These are phyloP conservation scores for Myiagra hebetior DNA, from an alignment of 2,113 vertebrate genomes.

Conservation along the genomic window DNA sequence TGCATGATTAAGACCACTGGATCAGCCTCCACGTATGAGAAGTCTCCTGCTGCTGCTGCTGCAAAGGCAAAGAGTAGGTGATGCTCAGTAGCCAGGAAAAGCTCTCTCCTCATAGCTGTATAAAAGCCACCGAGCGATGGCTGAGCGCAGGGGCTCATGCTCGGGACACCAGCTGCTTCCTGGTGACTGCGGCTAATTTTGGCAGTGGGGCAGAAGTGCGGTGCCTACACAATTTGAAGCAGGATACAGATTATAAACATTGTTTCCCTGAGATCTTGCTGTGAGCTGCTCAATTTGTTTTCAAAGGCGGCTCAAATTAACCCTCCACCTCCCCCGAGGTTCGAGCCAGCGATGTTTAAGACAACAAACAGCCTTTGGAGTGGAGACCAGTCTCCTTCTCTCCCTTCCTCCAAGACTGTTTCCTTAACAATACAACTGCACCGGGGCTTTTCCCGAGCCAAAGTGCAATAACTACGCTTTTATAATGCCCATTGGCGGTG, in stretches of 20 bases:
- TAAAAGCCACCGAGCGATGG: neutral
- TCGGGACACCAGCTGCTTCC: constrained; percentile 30
- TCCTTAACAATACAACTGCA: neutral
- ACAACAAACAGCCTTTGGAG: neutral
- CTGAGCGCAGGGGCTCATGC: neutral
- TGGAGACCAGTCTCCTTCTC: neutral
- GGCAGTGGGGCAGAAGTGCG: neutral
- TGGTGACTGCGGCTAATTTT: neutral
- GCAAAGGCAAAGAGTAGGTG: neutral
- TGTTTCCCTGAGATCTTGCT: constrained; percentile 20
- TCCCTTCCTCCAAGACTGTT: neutral
- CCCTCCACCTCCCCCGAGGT: neutral
- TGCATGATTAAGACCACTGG: neutral
- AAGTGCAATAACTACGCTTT: neutral
- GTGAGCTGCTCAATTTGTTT: neutral
- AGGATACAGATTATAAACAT: constrained; percentile 51
- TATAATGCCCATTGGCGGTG: neutral
- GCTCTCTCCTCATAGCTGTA: neutral
- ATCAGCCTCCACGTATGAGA: neutral
- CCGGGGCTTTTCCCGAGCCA: neutral
- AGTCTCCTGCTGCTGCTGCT: neutral
- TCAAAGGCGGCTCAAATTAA: constrained; percentile 17
- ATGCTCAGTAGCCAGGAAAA: neutral
- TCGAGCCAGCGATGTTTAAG: neutral
- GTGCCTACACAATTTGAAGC: neutral